Conservation (phyloP, 2,888 invertebrate genomes). For the Drosophila anomelani region DNA sequence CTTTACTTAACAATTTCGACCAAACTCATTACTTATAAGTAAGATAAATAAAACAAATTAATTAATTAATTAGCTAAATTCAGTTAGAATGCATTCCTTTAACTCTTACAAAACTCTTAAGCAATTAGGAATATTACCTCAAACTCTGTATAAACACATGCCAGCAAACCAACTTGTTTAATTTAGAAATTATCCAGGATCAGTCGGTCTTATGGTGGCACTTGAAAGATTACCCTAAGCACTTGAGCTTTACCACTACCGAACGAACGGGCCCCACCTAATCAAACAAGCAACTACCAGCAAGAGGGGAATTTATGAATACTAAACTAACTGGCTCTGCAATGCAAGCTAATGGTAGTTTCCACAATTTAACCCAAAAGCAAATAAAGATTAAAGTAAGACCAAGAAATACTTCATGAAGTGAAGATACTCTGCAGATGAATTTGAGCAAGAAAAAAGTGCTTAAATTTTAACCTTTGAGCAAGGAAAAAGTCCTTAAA, state of each 20-base stretch:
- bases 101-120: background rate
- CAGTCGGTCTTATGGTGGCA: slow-evolving; percentile 8
- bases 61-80: too few species aligned
- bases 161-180: background rate
- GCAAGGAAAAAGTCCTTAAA: too few species aligned
- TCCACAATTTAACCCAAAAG: background rate
- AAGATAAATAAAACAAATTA: too few species aligned
- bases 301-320: slow-evolving; percentile 16
- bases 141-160: background rate
- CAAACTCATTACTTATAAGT: too few species aligned
- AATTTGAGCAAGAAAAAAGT: background rate
- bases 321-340: background rate
- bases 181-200: slow-evolving; percentile 24
- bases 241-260: slow-evolving; percentile 21
- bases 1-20: too few species aligned
- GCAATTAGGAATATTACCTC: background rate
- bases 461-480: too few species aligned
- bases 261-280: slow-evolving; percentile 3
- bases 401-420: background rate
- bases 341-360: slow-evolving; percentile 15
- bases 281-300: slow-evolving; percentile 10
- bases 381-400: slow-evolving; percentile 18
- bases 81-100: background rate
- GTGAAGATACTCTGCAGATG: background rate
- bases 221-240: slow-evolving; percentile 18